Percentiles rank a stretch among this genome's conserved stretches.
Conservation (phyloP, 2,888 invertebrate genomes). For the Epirrhoe tristata region DNA sequence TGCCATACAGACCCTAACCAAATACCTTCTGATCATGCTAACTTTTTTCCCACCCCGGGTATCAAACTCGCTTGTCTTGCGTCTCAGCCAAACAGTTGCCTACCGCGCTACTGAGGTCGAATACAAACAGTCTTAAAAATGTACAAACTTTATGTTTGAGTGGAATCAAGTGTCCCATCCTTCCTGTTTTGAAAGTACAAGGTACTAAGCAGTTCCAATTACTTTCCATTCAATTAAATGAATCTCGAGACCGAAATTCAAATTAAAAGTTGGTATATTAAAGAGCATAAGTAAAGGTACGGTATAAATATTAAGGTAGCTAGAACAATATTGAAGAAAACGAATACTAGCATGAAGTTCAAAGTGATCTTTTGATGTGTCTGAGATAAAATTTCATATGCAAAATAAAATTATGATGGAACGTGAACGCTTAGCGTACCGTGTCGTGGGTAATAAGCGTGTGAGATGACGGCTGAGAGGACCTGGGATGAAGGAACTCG, state of each 20-base stretch:
- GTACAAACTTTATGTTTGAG: no score
- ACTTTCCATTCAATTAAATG: neutral
- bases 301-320: slow-evolving; percentile 15
- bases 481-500: slow-evolving; percentile 28
- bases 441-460: slow-evolving; percentile 68
- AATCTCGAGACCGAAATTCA: neutral
- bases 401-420: slow-evolving; percentile 70
- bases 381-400: slow-evolving; percentile 70
- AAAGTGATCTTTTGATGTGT: slow-evolving; percentile 66
- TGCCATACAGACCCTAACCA: no score
- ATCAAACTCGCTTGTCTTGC: no score
- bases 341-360: slow-evolving; percentile 25
- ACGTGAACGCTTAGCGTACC: slow-evolving; percentile 59
- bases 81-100: no score
- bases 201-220: slow-evolving; percentile 5
- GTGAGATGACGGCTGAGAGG: slow-evolving; percentile 53
- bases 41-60: no score
- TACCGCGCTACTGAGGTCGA: no score
- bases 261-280: slow-evolving; percentile 6
- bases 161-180: slow-evolving; percentile 9
- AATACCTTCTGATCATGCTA: no score
- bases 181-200: slow-evolving; percentile 10
- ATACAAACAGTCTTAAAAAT: no score
- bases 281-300: neutral
- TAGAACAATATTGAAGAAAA: slow-evolving; percentile 37